phyloP scores from a whole-genome alignment of 2,888 invertebrate genomes.

The Leptinotarsa rubiginosa region DNA sequence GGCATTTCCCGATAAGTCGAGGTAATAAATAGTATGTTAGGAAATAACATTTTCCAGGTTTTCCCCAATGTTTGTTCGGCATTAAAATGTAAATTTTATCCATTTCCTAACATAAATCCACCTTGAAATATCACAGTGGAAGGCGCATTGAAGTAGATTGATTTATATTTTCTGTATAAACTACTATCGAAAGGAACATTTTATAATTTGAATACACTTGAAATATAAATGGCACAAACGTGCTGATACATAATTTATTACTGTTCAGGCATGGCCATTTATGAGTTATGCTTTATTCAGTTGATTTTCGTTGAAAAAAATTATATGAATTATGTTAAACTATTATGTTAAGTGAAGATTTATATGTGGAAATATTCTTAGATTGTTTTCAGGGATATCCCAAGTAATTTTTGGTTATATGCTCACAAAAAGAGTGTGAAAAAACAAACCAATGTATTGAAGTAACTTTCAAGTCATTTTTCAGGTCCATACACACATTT shows the following conservation, averaged over 20 bases:
- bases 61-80: slow-evolving; percentile 58
- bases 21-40: slow-evolving; percentile 50
- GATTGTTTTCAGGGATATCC: no score
- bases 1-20: slow-evolving; percentile 27
- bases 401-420: no score
- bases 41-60: slow-evolving; percentile 57
- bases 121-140: slow-evolving; percentile 53
- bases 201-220: slow-evolving; percentile 36
- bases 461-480: no score
- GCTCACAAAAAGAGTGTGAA: no score
- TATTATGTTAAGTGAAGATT: background rate
- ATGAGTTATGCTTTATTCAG: slow-evolving; percentile 18
- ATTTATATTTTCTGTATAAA: slow-evolving; percentile 45
- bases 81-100: slow-evolving; percentile 60
- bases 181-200: slow-evolving; percentile 34
- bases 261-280: slow-evolving; percentile 18
- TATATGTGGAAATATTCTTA: background rate
- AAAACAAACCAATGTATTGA: no score
- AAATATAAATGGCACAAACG: slow-evolving; percentile 27
- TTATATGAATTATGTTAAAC: background rate
- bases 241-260: slow-evolving; percentile 39
- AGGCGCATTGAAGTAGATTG: slow-evolving; percentile 44
- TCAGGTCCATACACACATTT: no score
- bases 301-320: background rate
- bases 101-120: slow-evolving; percentile 58